Conservation (phyloP, 53 echinoderm and acorn worm species). For the Echinometra lucunter region DNA sequence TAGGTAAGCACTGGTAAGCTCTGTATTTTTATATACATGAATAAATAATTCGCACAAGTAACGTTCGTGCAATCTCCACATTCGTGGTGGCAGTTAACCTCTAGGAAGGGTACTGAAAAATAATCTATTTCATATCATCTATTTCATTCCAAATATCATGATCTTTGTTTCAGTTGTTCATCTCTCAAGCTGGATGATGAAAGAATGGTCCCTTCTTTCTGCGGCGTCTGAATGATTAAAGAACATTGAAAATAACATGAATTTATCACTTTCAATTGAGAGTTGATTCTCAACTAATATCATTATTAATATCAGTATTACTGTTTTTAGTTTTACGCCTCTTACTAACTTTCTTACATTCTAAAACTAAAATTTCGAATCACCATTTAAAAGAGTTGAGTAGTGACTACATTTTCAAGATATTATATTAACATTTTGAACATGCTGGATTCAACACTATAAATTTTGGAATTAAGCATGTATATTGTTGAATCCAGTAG, state of each 20-base stretch:
- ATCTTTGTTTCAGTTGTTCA: neutral
- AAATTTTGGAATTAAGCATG: too few species aligned
- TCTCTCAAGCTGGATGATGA: neutral
- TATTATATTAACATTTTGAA: too few species aligned
- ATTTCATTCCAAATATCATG: neutral
- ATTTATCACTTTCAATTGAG: neutral
- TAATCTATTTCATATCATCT: neutral
- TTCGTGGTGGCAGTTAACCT: neutral
- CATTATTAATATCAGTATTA: neutral
- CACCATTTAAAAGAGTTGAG: too few species aligned
- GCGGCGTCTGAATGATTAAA: conserved; percentile 5
- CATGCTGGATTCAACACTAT: too few species aligned
- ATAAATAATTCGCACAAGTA: neutral
- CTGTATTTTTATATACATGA: neutral
- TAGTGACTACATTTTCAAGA: too few species aligned
- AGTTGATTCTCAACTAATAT: neutral
- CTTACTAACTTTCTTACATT: too few species aligned
- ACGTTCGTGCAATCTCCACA: neutral
- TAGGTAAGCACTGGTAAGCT: neutral
- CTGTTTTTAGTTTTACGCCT: too few species aligned
- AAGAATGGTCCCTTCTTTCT: conserved; percentile 16
- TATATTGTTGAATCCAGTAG: too few species aligned
- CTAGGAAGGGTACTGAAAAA: neutral
- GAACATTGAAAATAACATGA: neutral
- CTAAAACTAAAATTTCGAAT: too few species aligned